Conservation (phyloP, 2,797 vertebrate genomes). For the Lepilemur ruficaudatus region DNA sequence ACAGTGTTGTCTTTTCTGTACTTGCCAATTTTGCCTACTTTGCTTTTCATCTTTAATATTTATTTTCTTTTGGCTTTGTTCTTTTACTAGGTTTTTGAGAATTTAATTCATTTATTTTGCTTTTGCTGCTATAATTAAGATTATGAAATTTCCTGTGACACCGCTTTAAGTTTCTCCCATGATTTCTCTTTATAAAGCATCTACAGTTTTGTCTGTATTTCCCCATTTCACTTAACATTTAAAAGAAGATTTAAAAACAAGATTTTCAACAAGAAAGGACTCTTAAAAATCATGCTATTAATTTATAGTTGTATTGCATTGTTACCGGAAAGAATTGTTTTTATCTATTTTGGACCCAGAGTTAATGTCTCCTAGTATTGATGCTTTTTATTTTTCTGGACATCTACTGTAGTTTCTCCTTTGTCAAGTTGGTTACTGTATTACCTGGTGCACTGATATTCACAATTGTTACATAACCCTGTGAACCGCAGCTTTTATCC, state of each 20-base stretch:
- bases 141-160: background rate
- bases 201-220: background rate
- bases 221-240: background rate
- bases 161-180: background rate
- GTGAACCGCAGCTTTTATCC: background rate
- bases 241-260: background rate
- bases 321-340: background rate
- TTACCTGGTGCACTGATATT: background rate
- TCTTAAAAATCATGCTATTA: background rate
- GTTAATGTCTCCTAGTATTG: background rate
- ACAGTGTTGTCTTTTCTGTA: background rate
- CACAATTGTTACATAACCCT: background rate
- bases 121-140: background rate
- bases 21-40: background rate
- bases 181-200: background rate
- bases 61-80: background rate
- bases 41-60: background rate
- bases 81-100: background rate
- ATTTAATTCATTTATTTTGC: background rate
- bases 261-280: background rate
- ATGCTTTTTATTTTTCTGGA: background rate
- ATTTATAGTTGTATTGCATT: background rate
- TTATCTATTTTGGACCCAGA: background rate
- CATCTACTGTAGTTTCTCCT: background rate
- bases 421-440: background rate